phyloP scores from a whole-genome alignment of 2,797 vertebrate species.

The Lates japonicus region DNA sequence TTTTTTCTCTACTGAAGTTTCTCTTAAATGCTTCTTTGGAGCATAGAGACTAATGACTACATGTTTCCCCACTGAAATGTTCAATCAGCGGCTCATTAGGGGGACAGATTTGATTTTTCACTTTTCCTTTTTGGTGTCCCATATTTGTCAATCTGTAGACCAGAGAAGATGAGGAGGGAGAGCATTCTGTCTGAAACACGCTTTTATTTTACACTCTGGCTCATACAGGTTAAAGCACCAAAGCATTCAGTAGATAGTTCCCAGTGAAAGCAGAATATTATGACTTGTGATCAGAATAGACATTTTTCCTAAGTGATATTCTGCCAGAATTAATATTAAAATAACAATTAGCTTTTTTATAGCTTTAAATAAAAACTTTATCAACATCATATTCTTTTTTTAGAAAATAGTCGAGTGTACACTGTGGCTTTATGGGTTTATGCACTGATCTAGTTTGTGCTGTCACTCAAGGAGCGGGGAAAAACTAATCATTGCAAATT shows the following conservation, averaged over 20 bases:
- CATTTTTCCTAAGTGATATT: neutral
- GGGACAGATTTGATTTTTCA: constrained; percentile 81
- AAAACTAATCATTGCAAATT: constrained; percentile 34
- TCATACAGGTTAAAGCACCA: neutral
- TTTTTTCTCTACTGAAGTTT: constrained; percentile 70
- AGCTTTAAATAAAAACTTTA: neutral
- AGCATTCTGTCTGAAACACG: neutral
- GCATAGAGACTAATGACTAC: constrained; percentile 80
- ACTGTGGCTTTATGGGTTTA: neutral
- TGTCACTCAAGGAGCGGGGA: constrained; percentile 25
- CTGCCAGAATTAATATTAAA: neutral
- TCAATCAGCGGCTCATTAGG: constrained; percentile 84
- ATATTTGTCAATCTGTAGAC: constrained; percentile 68
- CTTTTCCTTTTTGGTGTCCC: constrained; percentile 71
- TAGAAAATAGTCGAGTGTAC: neutral
- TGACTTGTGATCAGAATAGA: neutral
- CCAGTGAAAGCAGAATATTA: neutral
- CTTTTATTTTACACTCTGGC: neutral
- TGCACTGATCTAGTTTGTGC: neutral
- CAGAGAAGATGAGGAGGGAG: constrained; percentile 41
- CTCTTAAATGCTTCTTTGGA: constrained; percentile 79
- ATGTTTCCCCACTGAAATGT: constrained; percentile 83
- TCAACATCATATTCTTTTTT: neutral
- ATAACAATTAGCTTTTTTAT: neutral
- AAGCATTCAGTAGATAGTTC: neutral